phyloP scores from a whole-genome alignment of 2,113 vertebrate species.

The Cygnus atratus region DNA sequence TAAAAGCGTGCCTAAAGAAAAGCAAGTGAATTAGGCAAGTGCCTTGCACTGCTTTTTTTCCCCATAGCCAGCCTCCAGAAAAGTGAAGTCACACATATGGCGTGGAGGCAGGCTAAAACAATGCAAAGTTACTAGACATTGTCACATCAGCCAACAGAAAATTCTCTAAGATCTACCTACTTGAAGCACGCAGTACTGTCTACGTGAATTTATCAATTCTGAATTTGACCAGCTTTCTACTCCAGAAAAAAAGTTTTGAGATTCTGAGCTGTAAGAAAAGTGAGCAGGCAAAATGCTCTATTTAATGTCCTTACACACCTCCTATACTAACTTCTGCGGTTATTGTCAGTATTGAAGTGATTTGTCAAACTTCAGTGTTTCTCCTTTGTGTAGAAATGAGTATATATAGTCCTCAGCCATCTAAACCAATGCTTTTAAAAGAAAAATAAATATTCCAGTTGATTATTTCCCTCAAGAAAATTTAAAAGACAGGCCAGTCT shows the following conservation, averaged over 20 bases:
- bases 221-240: background rate
- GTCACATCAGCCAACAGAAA: background rate
- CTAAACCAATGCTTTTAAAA: background rate
- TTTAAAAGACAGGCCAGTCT: background rate
- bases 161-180: background rate
- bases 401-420: background rate
- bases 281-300: background rate
- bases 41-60: background rate
- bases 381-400: background rate
- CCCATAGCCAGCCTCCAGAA: background rate
- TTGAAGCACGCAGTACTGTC: background rate
- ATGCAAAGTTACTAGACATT: background rate
- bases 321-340: background rate
- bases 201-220: background rate
- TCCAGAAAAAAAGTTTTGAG: background rate
- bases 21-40: background rate
- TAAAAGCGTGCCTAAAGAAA: background rate
- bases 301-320: background rate
- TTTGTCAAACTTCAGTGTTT: background rate
- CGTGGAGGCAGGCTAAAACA: background rate
- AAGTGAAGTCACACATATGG: background rate
- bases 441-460: background rate
- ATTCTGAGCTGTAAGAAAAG: background rate
- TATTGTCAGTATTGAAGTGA: no score
- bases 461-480: background rate